Base-by-base conservation (phyloP, 2,797 vertebrate genomes). In the Potorous gilbertii region DNA sequence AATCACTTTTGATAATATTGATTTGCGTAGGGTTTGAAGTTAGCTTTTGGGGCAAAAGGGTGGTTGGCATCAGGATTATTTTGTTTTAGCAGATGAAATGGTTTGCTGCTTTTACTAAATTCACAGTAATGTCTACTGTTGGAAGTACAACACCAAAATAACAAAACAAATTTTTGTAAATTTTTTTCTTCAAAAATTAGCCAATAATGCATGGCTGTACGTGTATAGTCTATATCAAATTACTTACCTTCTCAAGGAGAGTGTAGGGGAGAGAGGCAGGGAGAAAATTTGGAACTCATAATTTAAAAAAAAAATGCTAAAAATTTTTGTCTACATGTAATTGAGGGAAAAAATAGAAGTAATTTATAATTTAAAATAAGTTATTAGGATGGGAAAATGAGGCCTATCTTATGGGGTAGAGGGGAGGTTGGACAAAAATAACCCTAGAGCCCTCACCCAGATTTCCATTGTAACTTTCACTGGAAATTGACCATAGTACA, bases 351-450 rank as follows among this genome's bases (percentile, higher is more conserved):
- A 81, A 46, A 40, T n/a, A 74, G n/a, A 62, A 81, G 40, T 50
- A 18, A 81, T 81, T 74, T 81, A 46, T 24, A 40, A 81, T 81
- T 95, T 91, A 24, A 92, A 29, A 92, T 90, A 55, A 91, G n/a
- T 94, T 95, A 90, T 92, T 95, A 57, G 93, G 29, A 93, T 81
- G 55, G 46, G 92, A 96, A 91, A 96, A 94, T 57, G 54, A 59
- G 50, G 62, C 90, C 66, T 5, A 8, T 55, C 93, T 94, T 96
- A 96, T 96, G 50, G 56, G 95, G 81, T 54, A 90, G 54, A 59
- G 92, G 92, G 92, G n/a, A 92, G 46, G 11, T 9, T 89, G 55
- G 94, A 93, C 11, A 87, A 93, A 95, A 90, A 34, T 34, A 14
- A 59, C 50, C 90, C 24, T 74, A 21, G 34, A 54, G 21, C 31